Evolutionary conservation across 2,113 vertebrate genomes (phyloP).

Genomic region (Brachirus orientalis): DNA sequence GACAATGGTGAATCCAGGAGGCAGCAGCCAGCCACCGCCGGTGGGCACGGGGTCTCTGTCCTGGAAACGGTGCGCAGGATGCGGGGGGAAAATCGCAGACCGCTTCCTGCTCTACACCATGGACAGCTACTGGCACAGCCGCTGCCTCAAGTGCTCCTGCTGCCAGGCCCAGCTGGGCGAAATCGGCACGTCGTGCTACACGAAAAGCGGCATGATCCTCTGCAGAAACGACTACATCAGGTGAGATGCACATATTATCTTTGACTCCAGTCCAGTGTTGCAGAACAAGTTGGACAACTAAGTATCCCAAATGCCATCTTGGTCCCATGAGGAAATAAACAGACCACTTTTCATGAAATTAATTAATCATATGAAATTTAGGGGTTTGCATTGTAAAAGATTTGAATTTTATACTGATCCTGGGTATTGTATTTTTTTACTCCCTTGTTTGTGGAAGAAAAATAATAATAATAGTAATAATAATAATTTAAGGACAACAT

Average conservation of each 20-base stretch:
- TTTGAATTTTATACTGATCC: no score
- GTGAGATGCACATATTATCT: conserved; percentile 73
- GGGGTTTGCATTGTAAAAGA: no score
- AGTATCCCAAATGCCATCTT: no score
- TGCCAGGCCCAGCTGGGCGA: conserved; percentile 99
- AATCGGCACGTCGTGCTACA: conserved; percentile 98
- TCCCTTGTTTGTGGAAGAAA: no score
- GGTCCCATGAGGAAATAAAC: no score
- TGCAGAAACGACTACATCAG: conserved; percentile 99
- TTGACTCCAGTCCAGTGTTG: no score
- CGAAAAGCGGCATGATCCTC: conserved; percentile 99
- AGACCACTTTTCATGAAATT: no score
- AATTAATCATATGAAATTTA: no score
- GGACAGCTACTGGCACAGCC: conserved; percentile 99
- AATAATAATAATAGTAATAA: no score
- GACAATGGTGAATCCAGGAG: conserved; percentile 97
- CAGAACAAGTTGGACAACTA: no score
- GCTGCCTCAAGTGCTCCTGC: conserved; percentile 98
- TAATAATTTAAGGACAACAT: no score
- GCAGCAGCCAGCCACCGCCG: conserved; percentile 92
- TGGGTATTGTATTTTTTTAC: no score
- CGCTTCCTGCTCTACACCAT: conserved; percentile 99
- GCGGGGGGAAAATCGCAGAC: conserved; percentile 97
- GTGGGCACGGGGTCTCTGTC: conserved; percentile 93
- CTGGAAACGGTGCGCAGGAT: conserved; percentile 97